Evolutionary conservation across 2,113 vertebrate species (phyloP), one percentile per base, ranked within the genome.

Genomic region (Tragulus kanchil): DNA sequence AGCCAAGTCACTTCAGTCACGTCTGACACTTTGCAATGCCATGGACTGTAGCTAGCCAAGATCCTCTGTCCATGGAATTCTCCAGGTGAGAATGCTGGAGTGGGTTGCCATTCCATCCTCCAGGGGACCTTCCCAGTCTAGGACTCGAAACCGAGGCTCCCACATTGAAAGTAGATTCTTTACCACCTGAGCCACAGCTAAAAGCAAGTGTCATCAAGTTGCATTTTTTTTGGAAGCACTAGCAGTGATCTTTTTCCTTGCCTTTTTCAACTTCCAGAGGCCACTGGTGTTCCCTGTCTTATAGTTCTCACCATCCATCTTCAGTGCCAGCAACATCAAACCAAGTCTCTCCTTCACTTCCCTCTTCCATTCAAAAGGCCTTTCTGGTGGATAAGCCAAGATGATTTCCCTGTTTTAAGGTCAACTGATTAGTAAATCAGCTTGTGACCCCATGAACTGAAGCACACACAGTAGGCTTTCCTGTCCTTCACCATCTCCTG

Each of bases 361-460:
- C 17, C 14, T 85, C 65, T 95, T 50, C 36, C 42, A 69, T 48
- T 87, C 36, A 73, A 12, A 79, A 89, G 61, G 28, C 77, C 36
- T 14, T 5, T 36, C 50, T 31, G 15, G 1, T 17, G 54, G 16
- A 65, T 84, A 95, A 92, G 67, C 42, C 67, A 85, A 65, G 50
- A 45, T 83, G 83, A 95, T 78, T 17, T 62, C 23, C 36, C 64
- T 89, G 81, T n/a, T 78, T 79, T 59, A 95, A 92, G 42, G 11
- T 48, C 45, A 83, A 58, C 6, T 82, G 31, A 90, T 85, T 31
- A 81, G 36, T 36, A 36, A 36, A 36, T 36, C 36, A 36, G 36
- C 36, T 36, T 36, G 36, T 36, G 36, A 36, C 36, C 36, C 36
- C 36, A 36, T 36, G 36, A 36, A 36, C 36, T 36, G 36, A 36